A percentile compares a stretch with the other conserved stretches of the same genome.
Conservation (phyloP, 2,888 invertebrate species). For the Elysia crispata region DNA sequence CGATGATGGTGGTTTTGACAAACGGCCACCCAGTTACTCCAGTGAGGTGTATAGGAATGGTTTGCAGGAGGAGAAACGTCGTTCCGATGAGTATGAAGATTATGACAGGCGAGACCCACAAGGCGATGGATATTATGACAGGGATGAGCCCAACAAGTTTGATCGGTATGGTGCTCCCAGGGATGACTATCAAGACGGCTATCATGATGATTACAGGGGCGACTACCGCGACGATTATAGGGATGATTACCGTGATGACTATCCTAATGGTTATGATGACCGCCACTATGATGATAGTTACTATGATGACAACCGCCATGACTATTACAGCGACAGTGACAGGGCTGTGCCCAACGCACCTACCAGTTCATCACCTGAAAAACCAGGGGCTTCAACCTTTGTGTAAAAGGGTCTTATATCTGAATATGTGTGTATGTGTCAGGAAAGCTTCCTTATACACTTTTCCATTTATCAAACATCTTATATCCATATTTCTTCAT, state of each 20-base stretch:
- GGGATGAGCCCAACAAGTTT: constrained; percentile 63
- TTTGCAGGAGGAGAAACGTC: constrained; percentile 9
- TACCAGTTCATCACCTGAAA: constrained; percentile 24
- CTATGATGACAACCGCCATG: constrained; percentile 37
- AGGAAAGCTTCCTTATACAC: background rate
- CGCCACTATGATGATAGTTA: constrained; percentile 45
- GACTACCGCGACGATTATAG: constrained; percentile 24
- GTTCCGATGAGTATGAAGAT: constrained; percentile 39
- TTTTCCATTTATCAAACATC: background rate
- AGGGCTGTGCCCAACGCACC: constrained; percentile 22
- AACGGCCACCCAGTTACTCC: constrained; percentile 46
- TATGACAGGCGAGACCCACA: constrained; percentile 34
- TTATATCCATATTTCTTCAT: no score
- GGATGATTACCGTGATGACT: constrained; percentile 38
- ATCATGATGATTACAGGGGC: constrained; percentile 32
- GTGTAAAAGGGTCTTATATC: constrained; percentile 21
- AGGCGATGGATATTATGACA: constrained; percentile 29
- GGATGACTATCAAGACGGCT: constrained; percentile 32
- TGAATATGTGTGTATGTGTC: background rate
- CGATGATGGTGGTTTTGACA: constrained; percentile 36
- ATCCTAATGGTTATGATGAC: constrained; percentile 44
- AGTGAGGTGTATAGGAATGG: constrained; percentile 34
- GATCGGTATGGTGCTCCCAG: constrained; percentile 60
- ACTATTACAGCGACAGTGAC: constrained; percentile 39
- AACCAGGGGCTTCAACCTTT: constrained; percentile 47